Evolutionary conservation across 2,888 invertebrate species (phyloP).

Genomic region (Strigamia transsilvanica): DNA sequence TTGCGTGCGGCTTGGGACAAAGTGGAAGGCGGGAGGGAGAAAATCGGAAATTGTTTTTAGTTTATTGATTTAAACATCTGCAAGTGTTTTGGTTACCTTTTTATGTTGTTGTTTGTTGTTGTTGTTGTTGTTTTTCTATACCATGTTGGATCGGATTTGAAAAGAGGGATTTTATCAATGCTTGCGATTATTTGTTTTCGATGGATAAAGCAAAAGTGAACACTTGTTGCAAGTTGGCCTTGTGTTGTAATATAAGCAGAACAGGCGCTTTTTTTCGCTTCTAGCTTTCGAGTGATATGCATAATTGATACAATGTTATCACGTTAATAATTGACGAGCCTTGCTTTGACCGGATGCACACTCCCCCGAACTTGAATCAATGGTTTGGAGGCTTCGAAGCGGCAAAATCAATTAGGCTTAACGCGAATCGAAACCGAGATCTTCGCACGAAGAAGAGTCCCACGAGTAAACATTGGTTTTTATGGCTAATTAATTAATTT

Average conservation of each 20-base stretch:
- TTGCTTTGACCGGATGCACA: constrained; percentile 24
- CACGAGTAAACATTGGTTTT: constrained; percentile 31
- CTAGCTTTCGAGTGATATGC: not conserved
- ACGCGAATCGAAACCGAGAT: constrained; percentile 35
- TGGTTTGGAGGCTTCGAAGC: not conserved
- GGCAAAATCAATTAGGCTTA: constrained; percentile 46
- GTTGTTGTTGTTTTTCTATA: not conserved
- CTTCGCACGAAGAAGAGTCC: constrained; percentile 31
- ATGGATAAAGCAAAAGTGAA: not conserved
- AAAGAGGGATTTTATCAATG: not conserved
- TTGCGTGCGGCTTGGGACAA: constrained; percentile 22
- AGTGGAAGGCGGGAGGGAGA: not conserved
- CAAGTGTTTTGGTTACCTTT: not conserved
- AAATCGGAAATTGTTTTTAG: constrained; percentile 16
- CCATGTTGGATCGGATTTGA: not conserved
- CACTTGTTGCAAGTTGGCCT: constrained; percentile 28
- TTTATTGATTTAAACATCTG: constrained; percentile 7
- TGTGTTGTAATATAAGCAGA: not conserved
- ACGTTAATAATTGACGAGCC: constrained; percentile 35
- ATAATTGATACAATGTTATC: constrained; percentile 49
- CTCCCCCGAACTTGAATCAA: constrained; percentile 10
- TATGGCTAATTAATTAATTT: constrained; percentile 49
- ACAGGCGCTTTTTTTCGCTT: not conserved
- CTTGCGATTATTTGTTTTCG: not conserved
- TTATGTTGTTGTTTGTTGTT: not conserved